A percentile compares a stretch with the other conserved stretches of the same genome.
phyloP scores from a whole-genome alignment of 64 coral and sea anemone genomes.

The Hydrozoanthus tunicans region DNA sequence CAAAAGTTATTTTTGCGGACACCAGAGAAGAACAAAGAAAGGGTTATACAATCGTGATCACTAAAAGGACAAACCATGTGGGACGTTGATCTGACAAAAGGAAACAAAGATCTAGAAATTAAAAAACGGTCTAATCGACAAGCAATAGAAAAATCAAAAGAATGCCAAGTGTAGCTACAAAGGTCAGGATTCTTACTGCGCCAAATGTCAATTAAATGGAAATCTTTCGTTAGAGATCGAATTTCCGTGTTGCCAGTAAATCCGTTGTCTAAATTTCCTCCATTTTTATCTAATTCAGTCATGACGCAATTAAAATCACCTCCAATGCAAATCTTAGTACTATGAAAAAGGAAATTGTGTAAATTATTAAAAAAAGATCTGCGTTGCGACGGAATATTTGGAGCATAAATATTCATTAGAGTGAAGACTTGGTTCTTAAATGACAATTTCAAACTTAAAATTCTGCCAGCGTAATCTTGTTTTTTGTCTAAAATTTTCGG shows the following conservation, averaged over 20 bases:
- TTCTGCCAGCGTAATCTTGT: not conserved
- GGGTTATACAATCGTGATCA: too few relatives aligned
- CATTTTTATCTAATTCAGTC: not conserved
- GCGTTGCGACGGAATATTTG: not conserved
- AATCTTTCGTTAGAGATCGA: not conserved
- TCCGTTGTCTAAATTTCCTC: not conserved
- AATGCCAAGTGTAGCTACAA: slow-evolving; percentile 25
- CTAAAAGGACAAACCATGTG: too few relatives aligned
- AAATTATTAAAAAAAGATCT: slow-evolving; percentile 18
- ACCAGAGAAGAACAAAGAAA: too few relatives aligned
- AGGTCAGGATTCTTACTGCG: not conserved
- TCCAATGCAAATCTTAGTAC: not conserved
- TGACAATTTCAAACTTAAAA: not conserved
- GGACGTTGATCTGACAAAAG: too few relatives aligned
- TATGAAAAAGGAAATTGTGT: not conserved
- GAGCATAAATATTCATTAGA: slow-evolving; percentile 43
- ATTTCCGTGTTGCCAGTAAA: not conserved
- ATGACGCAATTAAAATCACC: slow-evolving; percentile 71
- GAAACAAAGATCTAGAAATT: not conserved
- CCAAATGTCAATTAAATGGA: slow-evolving; percentile 39
- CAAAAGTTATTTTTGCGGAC: too few relatives aligned
- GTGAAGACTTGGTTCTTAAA: not conserved
- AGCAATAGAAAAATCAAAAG: not conserved
- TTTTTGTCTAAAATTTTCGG: not conserved
- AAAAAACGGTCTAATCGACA: slow-evolving; percentile 24